Percentiles rank a stretch among this genome's conserved stretches.
Conservation (phyloP, 2,888 invertebrate species). For the Cerastis rubricosa region DNA sequence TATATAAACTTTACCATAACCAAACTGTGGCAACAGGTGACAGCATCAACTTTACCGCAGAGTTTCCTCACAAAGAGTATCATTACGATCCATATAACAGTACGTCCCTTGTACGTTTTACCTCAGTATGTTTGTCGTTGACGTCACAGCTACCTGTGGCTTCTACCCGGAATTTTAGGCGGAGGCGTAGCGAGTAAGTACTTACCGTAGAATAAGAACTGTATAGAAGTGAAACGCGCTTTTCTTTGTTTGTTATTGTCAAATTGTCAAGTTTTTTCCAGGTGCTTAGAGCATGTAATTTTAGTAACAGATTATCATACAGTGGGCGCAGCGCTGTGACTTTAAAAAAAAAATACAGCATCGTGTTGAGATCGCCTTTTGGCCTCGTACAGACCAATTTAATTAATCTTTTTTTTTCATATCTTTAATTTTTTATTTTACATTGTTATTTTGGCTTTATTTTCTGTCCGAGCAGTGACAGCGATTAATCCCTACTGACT, state of each 20-base stretch:
- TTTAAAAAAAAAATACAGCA: too few species aligned
- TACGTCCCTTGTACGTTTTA: slow-evolving; percentile 1
- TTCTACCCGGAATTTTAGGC: slow-evolving; percentile 17
- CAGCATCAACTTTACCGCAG: slow-evolving; percentile 11
- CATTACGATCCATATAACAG: background rate
- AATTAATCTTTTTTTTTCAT: too few species aligned
- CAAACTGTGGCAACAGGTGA: slow-evolving; percentile 13
- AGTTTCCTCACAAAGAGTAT: slow-evolving; percentile 10
- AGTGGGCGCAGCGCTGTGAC: too few species aligned
- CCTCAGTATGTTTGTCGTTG: slow-evolving; percentile 18
- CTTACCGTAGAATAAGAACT: slow-evolving; percentile 10
- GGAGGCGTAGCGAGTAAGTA: slow-evolving; percentile 1
- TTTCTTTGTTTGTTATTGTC: too few species aligned
- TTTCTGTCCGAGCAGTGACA: too few species aligned
- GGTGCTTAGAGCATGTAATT: background rate
- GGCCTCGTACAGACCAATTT: too few species aligned
- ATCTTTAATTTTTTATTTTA: too few species aligned
- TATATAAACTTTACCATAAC: background rate
- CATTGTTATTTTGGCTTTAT: too few species aligned
- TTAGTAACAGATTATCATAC: background rate
- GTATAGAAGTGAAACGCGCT: background rate
- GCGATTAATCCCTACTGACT: too few species aligned
- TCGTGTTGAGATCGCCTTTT: too few species aligned
- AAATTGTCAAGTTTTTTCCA: background rate
- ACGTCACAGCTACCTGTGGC: slow-evolving; percentile 62